Base-by-base conservation (phyloP, 2,797 vertebrate species). In the Anomalospiza imberbis region DNA sequence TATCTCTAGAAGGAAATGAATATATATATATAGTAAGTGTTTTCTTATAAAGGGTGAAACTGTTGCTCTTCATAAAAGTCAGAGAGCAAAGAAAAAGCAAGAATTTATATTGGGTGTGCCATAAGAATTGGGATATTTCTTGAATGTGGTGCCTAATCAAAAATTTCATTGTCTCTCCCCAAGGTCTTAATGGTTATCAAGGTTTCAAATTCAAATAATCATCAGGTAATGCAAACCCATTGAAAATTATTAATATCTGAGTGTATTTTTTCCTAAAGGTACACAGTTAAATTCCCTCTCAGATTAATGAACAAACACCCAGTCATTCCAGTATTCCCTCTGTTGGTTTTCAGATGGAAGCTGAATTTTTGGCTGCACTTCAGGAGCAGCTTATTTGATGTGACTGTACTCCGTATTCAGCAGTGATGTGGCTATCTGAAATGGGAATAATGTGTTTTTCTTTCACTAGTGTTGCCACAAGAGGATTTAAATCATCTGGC, bases 401-500 rank as follows among this genome's bases (percentile, higher is more conserved):
- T 54, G 70, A 67, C 77, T 92, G 50, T 54, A 77, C 68, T 47
- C 38, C 0, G 0, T 50, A 26, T 47, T 87, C 77, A 78, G 61
- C 42, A 83, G 31, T 78, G 85, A 75, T 88, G 80, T 72, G 51
- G 75, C 60, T 47, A 57, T 84, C 87, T 72, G 79, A 88, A 94
- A 77, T 66, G 58, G n/a, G 48, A 86, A 79, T 73, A 65, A 77
- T 76, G 71, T 86, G 36, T 76, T 57, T 87, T 84, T 42, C 44
- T 91, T 84, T 70, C 38, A 38, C 36, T 55, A 8, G 47, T 68
- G 58, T 70, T 77, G n/a, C 75, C 68, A 85, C 86, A 66, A 63
- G 78, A 89, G 80, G 67, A 53, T 88, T 89, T 85, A 94, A 91
- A 68, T 93, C 50, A 57, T 91, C 81, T 72, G 73, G 62, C 65